Conservation (phyloP, 2,888 invertebrate genomes). For the Kryphioiulus occultus region DNA sequence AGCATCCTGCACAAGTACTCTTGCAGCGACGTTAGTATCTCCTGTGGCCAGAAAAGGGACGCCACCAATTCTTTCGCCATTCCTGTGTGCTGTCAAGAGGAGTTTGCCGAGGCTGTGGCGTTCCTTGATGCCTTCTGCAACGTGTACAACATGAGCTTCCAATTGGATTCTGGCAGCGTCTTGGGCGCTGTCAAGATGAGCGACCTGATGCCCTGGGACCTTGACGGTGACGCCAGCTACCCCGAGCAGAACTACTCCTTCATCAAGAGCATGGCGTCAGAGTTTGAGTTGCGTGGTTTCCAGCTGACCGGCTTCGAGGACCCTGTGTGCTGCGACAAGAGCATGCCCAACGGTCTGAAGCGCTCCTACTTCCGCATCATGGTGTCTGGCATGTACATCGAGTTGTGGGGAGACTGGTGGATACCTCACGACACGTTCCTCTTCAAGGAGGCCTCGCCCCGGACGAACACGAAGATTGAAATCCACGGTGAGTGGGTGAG, state of each 20-base stretch:
- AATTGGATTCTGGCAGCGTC: conserved; percentile 59
- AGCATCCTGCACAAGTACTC: conserved; percentile 53
- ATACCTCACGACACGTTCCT: neutral
- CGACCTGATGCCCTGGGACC: conserved; percentile 60
- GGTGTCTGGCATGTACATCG: conserved; percentile 57
- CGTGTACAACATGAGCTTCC: conserved; percentile 57
- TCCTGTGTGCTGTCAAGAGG: conserved; percentile 58
- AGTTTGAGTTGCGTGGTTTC: conserved; percentile 55
- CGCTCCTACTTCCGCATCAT: conserved; percentile 57
- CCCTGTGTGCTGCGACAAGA: conserved; percentile 49
- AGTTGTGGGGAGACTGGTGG: conserved; percentile 58
- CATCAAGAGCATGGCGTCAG: conserved; percentile 52
- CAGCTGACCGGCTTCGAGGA: conserved; percentile 33
- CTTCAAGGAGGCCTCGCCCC: neutral
- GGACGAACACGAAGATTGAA: conserved; percentile 55
- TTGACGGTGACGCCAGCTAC: conserved; percentile 59
- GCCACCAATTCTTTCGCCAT: conserved; percentile 51
- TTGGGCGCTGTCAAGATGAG: conserved; percentile 61
- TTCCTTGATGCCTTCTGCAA: conserved; percentile 56
- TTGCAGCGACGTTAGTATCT: conserved; percentile 56
- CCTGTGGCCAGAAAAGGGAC: conserved; percentile 54
- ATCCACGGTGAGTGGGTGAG: conserved; percentile 59
- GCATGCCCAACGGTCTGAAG: conserved; percentile 54
- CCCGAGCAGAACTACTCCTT: conserved; percentile 56
- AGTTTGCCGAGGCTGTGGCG: conserved; percentile 56